These are phyloP conservation scores for Eretmochelys imbricata DNA, from an alignment of 2,113 vertebrate species.

Conservation along the genomic window DNA sequence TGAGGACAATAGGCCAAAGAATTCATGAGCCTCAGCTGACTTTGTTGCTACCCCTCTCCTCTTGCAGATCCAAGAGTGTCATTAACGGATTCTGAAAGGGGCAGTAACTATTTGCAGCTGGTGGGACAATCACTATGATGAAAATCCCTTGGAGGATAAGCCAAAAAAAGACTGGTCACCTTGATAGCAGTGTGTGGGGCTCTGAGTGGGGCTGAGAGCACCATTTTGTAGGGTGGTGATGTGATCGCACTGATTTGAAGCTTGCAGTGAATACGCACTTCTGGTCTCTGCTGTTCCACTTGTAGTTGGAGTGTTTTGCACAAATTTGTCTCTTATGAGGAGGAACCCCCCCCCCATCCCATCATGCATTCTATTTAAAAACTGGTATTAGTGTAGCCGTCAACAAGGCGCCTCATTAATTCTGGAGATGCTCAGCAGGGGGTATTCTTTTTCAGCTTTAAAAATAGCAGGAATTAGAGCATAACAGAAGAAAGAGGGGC, in stretches of 20 bases:
- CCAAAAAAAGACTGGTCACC: neutral
- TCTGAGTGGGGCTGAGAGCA: neutral
- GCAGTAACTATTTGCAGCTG: neutral
- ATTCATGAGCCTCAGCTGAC: neutral
- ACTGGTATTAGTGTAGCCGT: conserved; percentile 2
- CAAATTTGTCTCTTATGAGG: neutral
- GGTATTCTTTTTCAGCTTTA: neutral
- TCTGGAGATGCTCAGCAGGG: conserved; percentile 23
- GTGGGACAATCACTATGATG: neutral
- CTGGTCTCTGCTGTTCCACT: neutral
- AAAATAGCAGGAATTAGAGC: conserved; percentile 24
- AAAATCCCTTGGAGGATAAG: neutral
- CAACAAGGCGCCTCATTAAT: conserved; percentile 46
- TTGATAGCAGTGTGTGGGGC: neutral
- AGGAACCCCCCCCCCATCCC: neutral
- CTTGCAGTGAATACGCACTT: neutral
- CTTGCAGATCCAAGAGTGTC: neutral
- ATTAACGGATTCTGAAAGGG: neutral
- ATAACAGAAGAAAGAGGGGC: neutral
- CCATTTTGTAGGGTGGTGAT: accelerated
- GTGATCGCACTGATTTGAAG: neutral
- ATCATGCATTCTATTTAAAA: conserved; percentile 39
- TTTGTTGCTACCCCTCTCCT: neutral
- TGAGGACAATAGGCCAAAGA: neutral
- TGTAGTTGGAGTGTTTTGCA: neutral